These are phyloP conservation scores for Laspeyria flexula DNA, from an alignment of 2,888 invertebrate genomes.

Conservation along the genomic window DNA sequence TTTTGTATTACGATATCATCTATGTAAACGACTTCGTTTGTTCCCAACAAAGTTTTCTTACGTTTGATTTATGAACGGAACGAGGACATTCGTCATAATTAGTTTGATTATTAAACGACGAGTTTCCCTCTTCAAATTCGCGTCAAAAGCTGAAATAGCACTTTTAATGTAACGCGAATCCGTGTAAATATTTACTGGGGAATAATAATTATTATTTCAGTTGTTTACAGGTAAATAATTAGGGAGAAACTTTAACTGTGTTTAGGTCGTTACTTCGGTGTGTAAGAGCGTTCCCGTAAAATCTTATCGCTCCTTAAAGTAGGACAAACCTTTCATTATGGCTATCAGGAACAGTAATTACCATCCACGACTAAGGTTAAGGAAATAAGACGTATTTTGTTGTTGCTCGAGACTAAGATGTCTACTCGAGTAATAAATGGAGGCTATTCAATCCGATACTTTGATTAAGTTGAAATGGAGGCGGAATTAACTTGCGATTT, in stretches of 20 bases:
- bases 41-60: constrained; percentile 15
- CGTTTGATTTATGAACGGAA: constrained; percentile 37
- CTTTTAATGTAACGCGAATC: constrained; percentile 6
- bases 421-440: constrained; percentile 20
- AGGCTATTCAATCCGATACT: constrained; percentile 16
- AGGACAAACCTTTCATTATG: constrained; percentile 42
- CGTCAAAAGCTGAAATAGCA: constrained; percentile 10
- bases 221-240: constrained; percentile 25
- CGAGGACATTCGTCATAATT: constrained; percentile 36
- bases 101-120: constrained; percentile 27
- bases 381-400: constrained; percentile 33
- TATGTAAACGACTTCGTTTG: constrained; percentile 16
- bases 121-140: constrained; percentile 20
- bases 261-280: constrained; percentile 23
- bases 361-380: constrained; percentile 31
- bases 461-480: constrained; percentile 15
- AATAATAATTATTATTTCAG: constrained; percentile 23
- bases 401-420: constrained; percentile 17
- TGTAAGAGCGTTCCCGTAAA: constrained; percentile 29
- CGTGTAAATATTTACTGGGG: constrained; percentile 12
- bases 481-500: background rate
- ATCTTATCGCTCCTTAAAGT: constrained; percentile 39
- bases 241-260: constrained; percentile 14
- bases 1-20: constrained; percentile 11
- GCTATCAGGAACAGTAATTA: constrained; percentile 42